These are phyloP conservation scores for Penelope pileata DNA, from an alignment of 2,113 vertebrate genomes.

Conservation along the genomic window DNA sequence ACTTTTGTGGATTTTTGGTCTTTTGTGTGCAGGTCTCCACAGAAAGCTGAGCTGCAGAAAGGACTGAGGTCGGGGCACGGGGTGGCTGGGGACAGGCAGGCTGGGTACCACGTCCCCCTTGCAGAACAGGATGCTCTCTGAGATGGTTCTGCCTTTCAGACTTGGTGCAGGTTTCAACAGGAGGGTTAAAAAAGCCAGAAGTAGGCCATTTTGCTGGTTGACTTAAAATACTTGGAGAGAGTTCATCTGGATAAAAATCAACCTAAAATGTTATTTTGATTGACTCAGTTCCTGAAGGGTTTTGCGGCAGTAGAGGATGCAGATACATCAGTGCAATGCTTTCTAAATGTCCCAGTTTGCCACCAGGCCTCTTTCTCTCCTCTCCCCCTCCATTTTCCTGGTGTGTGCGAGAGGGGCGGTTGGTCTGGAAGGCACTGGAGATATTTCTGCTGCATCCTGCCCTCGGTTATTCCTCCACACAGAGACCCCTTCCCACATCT, in stretches of 20 bases:
- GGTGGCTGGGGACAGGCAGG: neutral
- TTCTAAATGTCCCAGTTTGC: constrained; percentile 56
- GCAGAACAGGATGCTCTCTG: neutral
- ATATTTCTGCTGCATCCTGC: constrained; percentile 5
- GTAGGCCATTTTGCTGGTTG: neutral
- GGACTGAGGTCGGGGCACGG: neutral
- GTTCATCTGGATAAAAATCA: constrained; percentile 53
- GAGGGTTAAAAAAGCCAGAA: constrained; percentile 24
- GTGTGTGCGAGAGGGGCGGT: neutral
- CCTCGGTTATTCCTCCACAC: neutral
- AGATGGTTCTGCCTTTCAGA: neutral
- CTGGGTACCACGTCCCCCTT: neutral
- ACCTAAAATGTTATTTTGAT: constrained; percentile 31
- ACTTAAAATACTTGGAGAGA: constrained; percentile 36
- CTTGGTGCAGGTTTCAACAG: neutral
- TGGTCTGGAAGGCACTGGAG: neutral
- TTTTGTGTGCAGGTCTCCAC: rapidly evolving
- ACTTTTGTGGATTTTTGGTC: neutral
- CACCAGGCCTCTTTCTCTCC: neutral
- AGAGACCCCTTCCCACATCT: neutral
- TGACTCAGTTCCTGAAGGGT: constrained; percentile 39
- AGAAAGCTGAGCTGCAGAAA: neutral
- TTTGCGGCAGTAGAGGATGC: neutral
- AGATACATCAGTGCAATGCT: neutral
- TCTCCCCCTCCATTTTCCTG: neutral